Percentiles rank a stretch among this genome's conserved stretches.
Evolutionary conservation across 2,797 vertebrate genomes (phyloP).

Genomic region (Cichlasoma orientale): DNA sequence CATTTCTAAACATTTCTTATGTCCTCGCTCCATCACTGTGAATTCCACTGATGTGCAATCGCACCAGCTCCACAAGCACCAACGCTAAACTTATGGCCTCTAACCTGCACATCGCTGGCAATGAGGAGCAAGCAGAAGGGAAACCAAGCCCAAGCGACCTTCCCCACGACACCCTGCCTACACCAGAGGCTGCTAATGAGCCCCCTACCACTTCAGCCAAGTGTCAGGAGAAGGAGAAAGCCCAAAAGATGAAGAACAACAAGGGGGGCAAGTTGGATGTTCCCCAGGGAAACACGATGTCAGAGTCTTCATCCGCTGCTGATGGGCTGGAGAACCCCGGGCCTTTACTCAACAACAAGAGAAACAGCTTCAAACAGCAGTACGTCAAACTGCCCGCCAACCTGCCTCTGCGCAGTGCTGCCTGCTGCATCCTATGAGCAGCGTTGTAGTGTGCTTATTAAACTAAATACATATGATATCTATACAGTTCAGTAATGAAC

Average conservation of each 20-base stretch:
- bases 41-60: neutral
- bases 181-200: conserved; percentile 65
- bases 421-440: conserved; percentile 77
- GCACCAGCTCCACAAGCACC: conserved; percentile 68
- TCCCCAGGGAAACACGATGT: conserved; percentile 40
- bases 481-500: neutral
- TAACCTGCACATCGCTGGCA: conserved; percentile 69
- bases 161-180: conserved; percentile 62
- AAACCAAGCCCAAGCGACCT: conserved; percentile 67
- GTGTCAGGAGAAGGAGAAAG: conserved; percentile 71
- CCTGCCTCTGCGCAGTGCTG: conserved; percentile 74
- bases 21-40: neutral
- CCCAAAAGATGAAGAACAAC: conserved; percentile 79
- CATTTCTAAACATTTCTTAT: neutral
- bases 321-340: conserved; percentile 64
- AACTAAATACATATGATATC: neutral
- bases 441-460: neutral
- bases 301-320: conserved; percentile 46
- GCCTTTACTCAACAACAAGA: conserved; percentile 69
- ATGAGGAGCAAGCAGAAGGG: conserved; percentile 70
- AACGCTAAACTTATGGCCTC: conserved; percentile 73
- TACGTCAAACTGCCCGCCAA: conserved; percentile 72
- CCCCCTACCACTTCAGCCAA: conserved; percentile 38
- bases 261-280: conserved; percentile 65
- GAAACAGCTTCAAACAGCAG: conserved; percentile 76